Evolutionary conservation across 2,888 invertebrate genomes (phyloP).

Genomic region (Ectemnius cavifrons): DNA sequence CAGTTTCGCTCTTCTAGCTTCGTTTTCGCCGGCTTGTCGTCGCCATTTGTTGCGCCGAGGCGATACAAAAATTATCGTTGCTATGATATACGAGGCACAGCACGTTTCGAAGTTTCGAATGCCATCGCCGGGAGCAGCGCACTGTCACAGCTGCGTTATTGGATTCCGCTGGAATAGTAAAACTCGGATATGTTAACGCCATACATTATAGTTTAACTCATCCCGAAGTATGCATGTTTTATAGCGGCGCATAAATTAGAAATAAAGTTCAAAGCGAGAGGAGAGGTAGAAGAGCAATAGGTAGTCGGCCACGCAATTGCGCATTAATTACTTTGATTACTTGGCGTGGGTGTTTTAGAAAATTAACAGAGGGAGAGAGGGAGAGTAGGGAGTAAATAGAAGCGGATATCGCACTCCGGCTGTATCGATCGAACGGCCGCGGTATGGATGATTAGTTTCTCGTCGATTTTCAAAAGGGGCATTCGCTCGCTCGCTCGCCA

Average conservation of each 20-base stretch:
- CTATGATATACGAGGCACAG: neutral
- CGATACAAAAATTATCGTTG: constrained; percentile 2
- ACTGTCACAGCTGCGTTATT: constrained; percentile 1
- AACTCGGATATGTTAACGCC: constrained; percentile 3
- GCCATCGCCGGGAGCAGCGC: no score
- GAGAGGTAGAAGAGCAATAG: no score
- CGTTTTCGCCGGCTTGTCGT: constrained; percentile 35
- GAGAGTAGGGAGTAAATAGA: neutral
- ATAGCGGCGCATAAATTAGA: no score
- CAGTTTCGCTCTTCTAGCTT: constrained; percentile 46
- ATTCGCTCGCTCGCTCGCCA: constrained; percentile 33
- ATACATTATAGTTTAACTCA: neutral
- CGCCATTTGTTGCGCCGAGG: constrained; percentile 8
- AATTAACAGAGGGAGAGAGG: neutral
- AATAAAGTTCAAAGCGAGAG: no score
- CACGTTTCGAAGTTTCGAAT: neutral
- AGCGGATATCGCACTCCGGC: neutral
- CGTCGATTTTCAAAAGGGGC: constrained; percentile 47
- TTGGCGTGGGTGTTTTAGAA: no score
- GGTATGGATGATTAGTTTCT: constrained; percentile 44
- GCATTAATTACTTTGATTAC: no score
- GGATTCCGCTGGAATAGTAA: neutral
- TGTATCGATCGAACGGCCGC: neutral
- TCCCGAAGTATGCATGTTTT: no score
- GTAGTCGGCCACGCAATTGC: no score